Evolutionary conservation across 2,113 vertebrate genomes (phyloP), one percentile per base, ranked within the genome.

Genomic region (Coptodon bakossiorum): DNA sequence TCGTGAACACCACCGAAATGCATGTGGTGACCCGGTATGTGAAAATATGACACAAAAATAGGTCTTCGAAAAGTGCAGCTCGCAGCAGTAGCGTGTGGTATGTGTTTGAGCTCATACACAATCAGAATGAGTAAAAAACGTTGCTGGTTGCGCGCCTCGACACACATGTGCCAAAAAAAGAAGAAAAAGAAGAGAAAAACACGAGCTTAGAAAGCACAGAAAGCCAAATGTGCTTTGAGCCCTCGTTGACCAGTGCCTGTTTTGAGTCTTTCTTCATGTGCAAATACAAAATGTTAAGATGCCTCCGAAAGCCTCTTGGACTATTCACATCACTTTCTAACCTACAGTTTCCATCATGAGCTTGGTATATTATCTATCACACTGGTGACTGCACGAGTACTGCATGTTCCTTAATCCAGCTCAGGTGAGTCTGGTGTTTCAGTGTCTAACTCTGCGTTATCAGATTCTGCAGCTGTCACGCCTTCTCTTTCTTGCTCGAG

Each of bases 61-160:
- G 54, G 57, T 87, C 34, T 84, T 48, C 40, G 31, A 56, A 50
- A 89, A 89, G 7, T 78, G 80, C 24, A 78, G 87, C 38, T 80
- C 63, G 22, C 54, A 71, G 36, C 43, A 81, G 86, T 80, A 84
- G 86, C 45, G 9, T 82, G 91, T 73, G 66, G 14, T 50, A 66
- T 22, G 40, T 78, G 53, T 29, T 6, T 54, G 86, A 36, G 85
- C 53, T 68, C 53, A 92, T 66, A 83, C 86, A 89, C 57, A 83
- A 90, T 91, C 63, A 78, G 76, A 81, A 87, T 59, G 84, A 90
- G 85, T 93, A 94, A 31, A 94, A 95, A 95, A 95, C 19, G 31
- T 92, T 96, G 95, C 95, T 95, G 95, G 95, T 95, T 94, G 90
- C 6, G 90, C n/a, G 84, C 61, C 61, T 66, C 31, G 10, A 48